phyloP scores from a whole-genome alignment of 2,888 invertebrate species.

The Mythimna impura region DNA sequence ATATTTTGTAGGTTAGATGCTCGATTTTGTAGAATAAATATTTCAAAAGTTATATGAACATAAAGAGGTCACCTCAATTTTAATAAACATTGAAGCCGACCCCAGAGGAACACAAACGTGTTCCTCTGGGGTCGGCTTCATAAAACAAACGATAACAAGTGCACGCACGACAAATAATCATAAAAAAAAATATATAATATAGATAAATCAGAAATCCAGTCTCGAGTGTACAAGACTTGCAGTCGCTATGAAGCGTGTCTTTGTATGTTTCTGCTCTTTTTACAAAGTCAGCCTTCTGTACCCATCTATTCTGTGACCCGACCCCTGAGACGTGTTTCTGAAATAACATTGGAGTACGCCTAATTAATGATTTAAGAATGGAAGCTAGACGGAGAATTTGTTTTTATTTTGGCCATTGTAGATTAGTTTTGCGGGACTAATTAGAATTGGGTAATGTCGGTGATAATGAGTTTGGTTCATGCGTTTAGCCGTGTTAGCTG shows the following conservation, averaged over 20 bases:
- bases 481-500: neutral
- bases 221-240: too few species aligned
- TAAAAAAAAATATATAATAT: too few species aligned
- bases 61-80: too few species aligned
- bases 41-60: too few species aligned
- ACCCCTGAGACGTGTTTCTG: constrained; percentile 31
- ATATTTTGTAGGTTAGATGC: too few species aligned
- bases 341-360: constrained; percentile 46
- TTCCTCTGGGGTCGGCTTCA: too few species aligned
- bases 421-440: constrained; percentile 29
- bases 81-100: too few species aligned
- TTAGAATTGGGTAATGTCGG: constrained; percentile 5
- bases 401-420: constrained; percentile 30
- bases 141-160: neutral
- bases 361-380: constrained; percentile 58
- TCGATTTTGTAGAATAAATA: too few species aligned
- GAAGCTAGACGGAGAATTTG: constrained; percentile 12
- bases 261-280: neutral
- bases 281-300: constrained; percentile 3
- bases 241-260: neutral
- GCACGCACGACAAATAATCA: too few species aligned
- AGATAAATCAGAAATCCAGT: too few species aligned
- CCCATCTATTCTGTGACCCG: constrained; percentile 2
- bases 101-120: too few species aligned
- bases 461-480: neutral